These are phyloP conservation scores for Bombyx mandarina DNA, from an alignment of 1,140 invertebrate species.

Conservation along the genomic window DNA sequence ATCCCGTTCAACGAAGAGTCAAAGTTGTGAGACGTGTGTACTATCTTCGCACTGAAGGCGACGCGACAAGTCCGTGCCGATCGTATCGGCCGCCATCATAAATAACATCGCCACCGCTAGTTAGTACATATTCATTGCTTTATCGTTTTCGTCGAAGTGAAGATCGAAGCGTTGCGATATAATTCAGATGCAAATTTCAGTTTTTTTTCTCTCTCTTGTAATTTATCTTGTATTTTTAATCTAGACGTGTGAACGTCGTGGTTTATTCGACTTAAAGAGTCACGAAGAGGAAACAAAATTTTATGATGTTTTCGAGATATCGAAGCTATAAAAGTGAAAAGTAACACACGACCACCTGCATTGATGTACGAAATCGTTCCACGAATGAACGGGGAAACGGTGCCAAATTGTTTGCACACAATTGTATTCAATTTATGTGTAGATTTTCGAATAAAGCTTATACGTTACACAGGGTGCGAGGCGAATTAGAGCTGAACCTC, in stretches of 20 bases:
- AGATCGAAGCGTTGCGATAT: too few species aligned
- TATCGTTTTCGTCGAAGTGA: too few species aligned
- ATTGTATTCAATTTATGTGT: too few species aligned
- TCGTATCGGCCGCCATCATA: slow-evolving; percentile 52
- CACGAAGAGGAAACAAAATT: slow-evolving; percentile 11
- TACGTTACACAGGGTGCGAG: too few species aligned
- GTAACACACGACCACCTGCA: slow-evolving; percentile 15
- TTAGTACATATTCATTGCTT: slow-evolving; percentile 63
- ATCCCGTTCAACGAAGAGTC: slow-evolving; percentile 19
- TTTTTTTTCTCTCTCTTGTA: too few species aligned
- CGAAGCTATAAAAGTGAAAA: slow-evolving; percentile 11
- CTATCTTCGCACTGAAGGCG: slow-evolving; percentile 27
- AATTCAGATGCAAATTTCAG: too few species aligned
- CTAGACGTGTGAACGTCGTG: too few species aligned
- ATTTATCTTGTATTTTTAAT: too few species aligned
- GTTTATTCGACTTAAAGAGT: background rate
- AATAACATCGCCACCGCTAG: slow-evolving; percentile 63
- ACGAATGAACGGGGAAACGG: too few species aligned
- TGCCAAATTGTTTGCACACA: too few species aligned
- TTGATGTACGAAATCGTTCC: slow-evolving; percentile 6
- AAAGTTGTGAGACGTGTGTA: slow-evolving; percentile 15
- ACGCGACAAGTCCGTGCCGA: slow-evolving; percentile 62
- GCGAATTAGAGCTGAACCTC: too few species aligned
- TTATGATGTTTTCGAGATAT: slow-evolving; percentile 13
- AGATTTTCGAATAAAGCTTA: too few species aligned